phyloP scores from a whole-genome alignment of 2,797 vertebrate genomes.

The Allobates femoralis region DNA sequence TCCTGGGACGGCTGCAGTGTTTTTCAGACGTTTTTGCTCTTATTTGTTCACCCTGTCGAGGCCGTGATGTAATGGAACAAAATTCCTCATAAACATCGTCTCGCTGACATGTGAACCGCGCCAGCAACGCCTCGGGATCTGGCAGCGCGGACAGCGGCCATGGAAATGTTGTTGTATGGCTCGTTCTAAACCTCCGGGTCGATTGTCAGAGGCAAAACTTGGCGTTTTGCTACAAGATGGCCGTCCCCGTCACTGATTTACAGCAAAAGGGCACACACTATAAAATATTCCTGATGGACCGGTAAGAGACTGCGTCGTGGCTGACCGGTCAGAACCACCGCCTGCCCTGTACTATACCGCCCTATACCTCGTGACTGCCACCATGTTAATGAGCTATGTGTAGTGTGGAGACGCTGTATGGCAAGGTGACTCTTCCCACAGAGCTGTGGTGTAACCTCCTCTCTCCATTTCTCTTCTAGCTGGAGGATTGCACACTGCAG shows the following conservation, averaged over 20 bases:
- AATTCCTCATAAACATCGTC: constrained; percentile 32
- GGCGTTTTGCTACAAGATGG: background rate
- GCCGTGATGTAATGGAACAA: constrained; percentile 43
- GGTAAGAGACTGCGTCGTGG: background rate
- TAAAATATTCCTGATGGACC: background rate
- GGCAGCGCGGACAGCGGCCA: background rate
- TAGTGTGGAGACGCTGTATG: background rate
- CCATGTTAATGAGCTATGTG: constrained; percentile 11
- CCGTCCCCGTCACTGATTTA: background rate
- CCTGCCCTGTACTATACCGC: background rate
- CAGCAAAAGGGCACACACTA: background rate
- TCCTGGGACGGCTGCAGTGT: background rate
- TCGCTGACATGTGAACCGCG: constrained; percentile 20
- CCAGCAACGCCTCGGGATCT: constrained; percentile 33
- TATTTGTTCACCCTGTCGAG: constrained; percentile 12
- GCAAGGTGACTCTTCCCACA: constrained; percentile 29
- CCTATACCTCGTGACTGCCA: constrained; percentile 3
- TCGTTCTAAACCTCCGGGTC: background rate
- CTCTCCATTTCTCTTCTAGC: constrained; percentile 71
- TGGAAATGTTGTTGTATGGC: background rate
- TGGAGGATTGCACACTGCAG: constrained; percentile 92
- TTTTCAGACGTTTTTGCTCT: constrained; percentile 16
- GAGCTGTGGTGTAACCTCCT: background rate
- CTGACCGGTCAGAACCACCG: background rate
- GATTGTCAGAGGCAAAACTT: background rate